Evolutionary conservation across 2,797 vertebrate species (phyloP).

Genomic region (Hydrophis major): DNA sequence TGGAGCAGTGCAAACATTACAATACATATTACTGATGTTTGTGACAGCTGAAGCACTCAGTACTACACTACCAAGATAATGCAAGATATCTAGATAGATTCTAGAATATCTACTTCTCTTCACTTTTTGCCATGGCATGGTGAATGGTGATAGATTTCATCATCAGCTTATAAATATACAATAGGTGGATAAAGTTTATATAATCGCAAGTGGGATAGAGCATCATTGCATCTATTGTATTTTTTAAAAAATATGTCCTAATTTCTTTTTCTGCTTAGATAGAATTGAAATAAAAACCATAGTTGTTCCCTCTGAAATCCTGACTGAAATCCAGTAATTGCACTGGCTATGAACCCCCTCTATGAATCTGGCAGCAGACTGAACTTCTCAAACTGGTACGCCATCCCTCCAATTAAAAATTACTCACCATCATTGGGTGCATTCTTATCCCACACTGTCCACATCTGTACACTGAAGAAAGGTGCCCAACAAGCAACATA

Average conservation of each 20-base stretch:
- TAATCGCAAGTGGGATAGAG: background rate
- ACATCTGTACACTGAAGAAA: conserved; percentile 87
- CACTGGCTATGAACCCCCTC: background rate
- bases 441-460: conserved; percentile 84
- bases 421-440: conserved; percentile 78
- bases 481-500: conserved; percentile 85
- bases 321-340: background rate
- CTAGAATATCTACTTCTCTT: background rate
- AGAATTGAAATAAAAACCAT: background rate
- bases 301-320: background rate
- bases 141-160: background rate
- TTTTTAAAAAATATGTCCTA: background rate
- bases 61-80: background rate
- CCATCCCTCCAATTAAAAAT: background rate
- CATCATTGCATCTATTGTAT: background rate
- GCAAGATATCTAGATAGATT: background rate
- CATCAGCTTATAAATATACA: background rate
- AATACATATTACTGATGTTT: background rate
- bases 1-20: background rate
- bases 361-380: background rate
- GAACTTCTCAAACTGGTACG: background rate
- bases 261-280: background rate
- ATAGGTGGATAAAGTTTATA: background rate
- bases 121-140: background rate
- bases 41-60: background rate